These are phyloP conservation scores for Oplegnathus fasciatus DNA, from an alignment of 2,113 vertebrate genomes.

Conservation along the genomic window DNA sequence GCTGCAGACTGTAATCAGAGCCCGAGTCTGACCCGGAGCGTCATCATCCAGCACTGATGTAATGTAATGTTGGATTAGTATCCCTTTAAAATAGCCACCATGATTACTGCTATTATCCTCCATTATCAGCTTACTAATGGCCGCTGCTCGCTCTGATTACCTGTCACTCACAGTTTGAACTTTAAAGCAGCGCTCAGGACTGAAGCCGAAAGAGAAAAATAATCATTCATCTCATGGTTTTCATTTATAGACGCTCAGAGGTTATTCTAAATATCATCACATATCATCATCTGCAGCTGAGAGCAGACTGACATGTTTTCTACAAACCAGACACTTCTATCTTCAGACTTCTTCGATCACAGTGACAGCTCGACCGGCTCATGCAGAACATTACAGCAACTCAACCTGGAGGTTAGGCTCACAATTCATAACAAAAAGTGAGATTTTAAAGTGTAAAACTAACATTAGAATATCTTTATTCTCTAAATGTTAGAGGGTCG, in stretches of 20 bases:
- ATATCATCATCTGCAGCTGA: too few relatives aligned
- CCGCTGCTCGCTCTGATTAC: conserved; percentile 7
- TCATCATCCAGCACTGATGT: background rate
- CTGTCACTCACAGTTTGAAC: conserved; percentile 32
- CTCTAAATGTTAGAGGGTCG: too few relatives aligned
- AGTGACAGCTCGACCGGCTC: too few relatives aligned
- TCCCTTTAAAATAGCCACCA: conserved; percentile 10
- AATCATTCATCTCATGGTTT: background rate
- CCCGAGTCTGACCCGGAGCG: conserved; percentile 20
- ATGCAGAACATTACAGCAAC: too few relatives aligned
- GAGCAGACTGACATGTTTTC: too few relatives aligned
- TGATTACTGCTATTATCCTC: conserved; percentile 56
- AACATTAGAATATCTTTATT: too few relatives aligned
- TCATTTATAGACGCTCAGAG: background rate
- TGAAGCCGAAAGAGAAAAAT: background rate
- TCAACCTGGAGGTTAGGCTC: too few relatives aligned
- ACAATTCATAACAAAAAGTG: too few relatives aligned
- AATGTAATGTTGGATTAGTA: conserved; percentile 20
- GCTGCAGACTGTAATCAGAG: conserved; percentile 3
- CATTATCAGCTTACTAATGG: conserved; percentile 44
- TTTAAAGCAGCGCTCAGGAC: background rate
- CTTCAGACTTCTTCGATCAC: too few relatives aligned
- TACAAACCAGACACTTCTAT: too few relatives aligned
- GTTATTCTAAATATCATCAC: background rate
- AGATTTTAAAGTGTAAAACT: too few relatives aligned